Base-by-base conservation (phyloP, 2,797 vertebrate species). In the Acanthopagrus latus region DNA sequence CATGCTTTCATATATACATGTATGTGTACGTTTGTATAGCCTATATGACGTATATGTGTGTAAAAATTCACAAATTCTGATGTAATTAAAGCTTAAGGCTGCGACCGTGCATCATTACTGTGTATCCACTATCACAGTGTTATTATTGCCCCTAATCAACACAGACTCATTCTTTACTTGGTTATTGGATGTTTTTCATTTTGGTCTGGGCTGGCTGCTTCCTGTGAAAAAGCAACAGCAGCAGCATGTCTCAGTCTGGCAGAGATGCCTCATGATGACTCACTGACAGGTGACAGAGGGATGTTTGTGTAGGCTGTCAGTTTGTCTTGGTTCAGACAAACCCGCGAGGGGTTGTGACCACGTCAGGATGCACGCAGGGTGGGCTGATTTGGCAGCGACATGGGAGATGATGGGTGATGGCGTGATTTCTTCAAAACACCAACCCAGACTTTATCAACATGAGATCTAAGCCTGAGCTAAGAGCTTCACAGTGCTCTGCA, bases 221-320 rank as follows among this genome's bases (percentile, higher is more conserved):
- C 29, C 25, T 11, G 58, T 47, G 27, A 38, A 5, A 76, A 38
- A 50, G 13, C 63, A 21, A 52, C 50, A 12, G 5, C 50, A 12
- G 56, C 25, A 8, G 70, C 9, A 21, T 10, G 11, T 16, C 44
- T 29, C 20, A 58, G 27, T n/a, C 68, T 64, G 7, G 72, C 29
- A 33, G 79, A 33, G 67, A 38, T 57, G 29, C 81, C 44, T 77
- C 41, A 86, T 25, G 80, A 82, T 16, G 38, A 38, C 38, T 38
- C 38, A 38, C 38, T 33, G 27, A 57, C 25, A 29, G 17, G 14
- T 25, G 89, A 89, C 25, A 92, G 79, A 2, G 72, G 76, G 41
- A 67, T 57, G 63, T 72, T 74, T 5, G 46, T 18, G 9, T 72
- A 25, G 43, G 41, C 18, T 51, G 58, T 16, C 4, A 56, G 25